Evolutionary conservation across 1,140 invertebrate species (phyloP).

Genomic region (Pygmarrhopalites habei): DNA sequence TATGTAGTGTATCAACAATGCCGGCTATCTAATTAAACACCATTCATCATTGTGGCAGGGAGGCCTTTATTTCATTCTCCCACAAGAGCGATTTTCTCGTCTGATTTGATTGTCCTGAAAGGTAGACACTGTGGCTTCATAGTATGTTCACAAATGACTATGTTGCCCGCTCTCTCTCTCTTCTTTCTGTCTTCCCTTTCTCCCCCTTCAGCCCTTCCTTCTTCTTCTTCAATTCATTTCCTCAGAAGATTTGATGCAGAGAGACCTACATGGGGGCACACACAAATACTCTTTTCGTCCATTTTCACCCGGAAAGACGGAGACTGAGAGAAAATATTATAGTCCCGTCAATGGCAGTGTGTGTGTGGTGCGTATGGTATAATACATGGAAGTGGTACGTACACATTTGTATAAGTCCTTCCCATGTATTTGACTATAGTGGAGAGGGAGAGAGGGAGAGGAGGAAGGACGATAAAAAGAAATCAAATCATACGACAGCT

Average conservation of each 20-base stretch:
- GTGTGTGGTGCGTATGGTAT: background rate
- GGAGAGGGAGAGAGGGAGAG: conserved; percentile 7
- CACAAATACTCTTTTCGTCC: too few species aligned
- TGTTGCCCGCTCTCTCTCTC: background rate
- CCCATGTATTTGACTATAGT: too few species aligned
- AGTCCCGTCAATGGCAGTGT: too few species aligned
- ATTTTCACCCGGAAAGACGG: background rate
- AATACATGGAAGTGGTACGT: background rate
- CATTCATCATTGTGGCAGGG: conserved; percentile 5
- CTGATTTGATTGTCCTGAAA: conserved; percentile 3
- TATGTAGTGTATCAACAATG: background rate
- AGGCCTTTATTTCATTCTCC: background rate
- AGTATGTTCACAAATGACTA: too few species aligned
- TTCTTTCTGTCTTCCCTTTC: background rate
- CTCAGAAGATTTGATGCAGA: too few species aligned
- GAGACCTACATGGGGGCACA: too few species aligned
- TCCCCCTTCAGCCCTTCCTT: background rate
- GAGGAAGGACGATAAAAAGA: conserved; percentile 5
- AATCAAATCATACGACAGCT: conserved; percentile 11
- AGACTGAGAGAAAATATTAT: too few species aligned
- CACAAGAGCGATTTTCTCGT: background rate
- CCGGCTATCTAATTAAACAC: conserved; percentile 1
- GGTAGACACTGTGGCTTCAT: too few species aligned
- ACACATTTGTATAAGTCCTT: too few species aligned
- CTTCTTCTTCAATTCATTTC: too few species aligned